Conservation (phyloP, 2,888 invertebrate genomes). For the Temnothorax unifasciatus region DNA sequence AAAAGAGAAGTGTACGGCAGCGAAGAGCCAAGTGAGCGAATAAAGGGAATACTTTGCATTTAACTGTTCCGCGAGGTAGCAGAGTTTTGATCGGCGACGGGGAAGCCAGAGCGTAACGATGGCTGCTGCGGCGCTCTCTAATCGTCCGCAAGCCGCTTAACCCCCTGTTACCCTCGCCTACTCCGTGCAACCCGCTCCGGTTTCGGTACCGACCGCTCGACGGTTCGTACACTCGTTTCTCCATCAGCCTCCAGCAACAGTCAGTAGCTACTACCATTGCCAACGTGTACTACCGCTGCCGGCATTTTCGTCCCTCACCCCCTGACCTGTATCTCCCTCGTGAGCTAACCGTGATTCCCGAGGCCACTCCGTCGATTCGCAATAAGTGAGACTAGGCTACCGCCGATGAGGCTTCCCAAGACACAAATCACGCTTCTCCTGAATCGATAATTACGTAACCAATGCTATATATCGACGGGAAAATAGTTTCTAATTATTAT, state of each 20-base stretch:
- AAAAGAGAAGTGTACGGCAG: not conserved
- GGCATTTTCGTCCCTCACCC: constrained; percentile 11
- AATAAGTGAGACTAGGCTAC: constrained; percentile 40
- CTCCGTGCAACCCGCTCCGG: constrained; percentile 32
- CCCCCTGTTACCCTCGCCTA: constrained; percentile 55
- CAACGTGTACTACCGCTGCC: constrained; percentile 11
- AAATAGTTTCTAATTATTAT: not conserved
- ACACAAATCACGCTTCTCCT: constrained; percentile 39
- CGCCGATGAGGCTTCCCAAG: constrained; percentile 36
- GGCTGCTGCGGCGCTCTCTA: constrained; percentile 76
- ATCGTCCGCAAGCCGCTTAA: constrained; percentile 83
- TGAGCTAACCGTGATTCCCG: constrained; percentile 44
- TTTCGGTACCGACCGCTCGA: constrained; percentile 38
- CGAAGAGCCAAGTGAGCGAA: not conserved
- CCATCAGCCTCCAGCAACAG: constrained; percentile 58
- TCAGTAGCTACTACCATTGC: constrained; percentile 10
- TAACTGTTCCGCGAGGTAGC: constrained; percentile 69
- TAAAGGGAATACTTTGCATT: constrained; percentile 65
- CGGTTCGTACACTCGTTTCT: constrained; percentile 64
- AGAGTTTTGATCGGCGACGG: constrained; percentile 74
- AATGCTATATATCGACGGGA: not conserved
- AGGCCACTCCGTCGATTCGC: constrained; percentile 36
- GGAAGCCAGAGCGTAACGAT: constrained; percentile 73
- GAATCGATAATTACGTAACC: constrained; percentile 40
- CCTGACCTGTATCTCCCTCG: not conserved